A percentile compares a stretch with the other conserved stretches of the same genome.
These are phyloP conservation scores for Montipora efflorescens DNA, from an alignment of 64 coral and sea anemone species.

Conservation along the genomic window DNA sequence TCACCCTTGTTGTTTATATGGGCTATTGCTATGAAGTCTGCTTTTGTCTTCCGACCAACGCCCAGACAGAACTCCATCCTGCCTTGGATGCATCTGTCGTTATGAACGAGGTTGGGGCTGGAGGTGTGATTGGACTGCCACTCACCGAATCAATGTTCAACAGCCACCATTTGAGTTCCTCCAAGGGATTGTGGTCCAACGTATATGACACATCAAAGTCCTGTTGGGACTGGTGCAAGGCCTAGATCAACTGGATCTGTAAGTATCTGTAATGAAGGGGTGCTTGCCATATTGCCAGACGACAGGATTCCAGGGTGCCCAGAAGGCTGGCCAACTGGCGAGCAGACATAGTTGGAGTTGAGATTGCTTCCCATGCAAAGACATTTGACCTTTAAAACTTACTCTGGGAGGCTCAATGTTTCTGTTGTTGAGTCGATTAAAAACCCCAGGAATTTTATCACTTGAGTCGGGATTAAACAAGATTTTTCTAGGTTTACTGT, in stretches of 20 bases:
- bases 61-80: slow-evolving; percentile 1
- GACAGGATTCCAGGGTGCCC: background rate
- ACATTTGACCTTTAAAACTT: background rate
- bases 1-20: too few species aligned
- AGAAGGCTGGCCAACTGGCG: background rate
- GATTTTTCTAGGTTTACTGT: background rate
- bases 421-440: background rate
- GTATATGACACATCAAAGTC: background rate
- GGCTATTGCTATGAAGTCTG: background rate
- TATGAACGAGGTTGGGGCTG: background rate
- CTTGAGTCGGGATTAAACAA: background rate
- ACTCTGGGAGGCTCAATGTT: background rate
- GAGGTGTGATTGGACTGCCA: background rate
- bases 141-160: background rate
- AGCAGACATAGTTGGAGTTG: background rate
- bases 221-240: background rate
- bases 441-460: background rate
- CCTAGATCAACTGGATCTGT: background rate
- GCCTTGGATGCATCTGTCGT: slow-evolving; percentile 8
- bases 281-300: background rate
- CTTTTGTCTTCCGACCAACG: background rate
- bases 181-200: background rate
- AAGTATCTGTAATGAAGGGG: background rate
- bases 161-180: background rate
- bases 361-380: background rate